A percentile compares a stretch with the other conserved stretches of the same genome.
phyloP scores from a whole-genome alignment of 2,113 vertebrate genomes.

The Thamnophis sirtalis region DNA sequence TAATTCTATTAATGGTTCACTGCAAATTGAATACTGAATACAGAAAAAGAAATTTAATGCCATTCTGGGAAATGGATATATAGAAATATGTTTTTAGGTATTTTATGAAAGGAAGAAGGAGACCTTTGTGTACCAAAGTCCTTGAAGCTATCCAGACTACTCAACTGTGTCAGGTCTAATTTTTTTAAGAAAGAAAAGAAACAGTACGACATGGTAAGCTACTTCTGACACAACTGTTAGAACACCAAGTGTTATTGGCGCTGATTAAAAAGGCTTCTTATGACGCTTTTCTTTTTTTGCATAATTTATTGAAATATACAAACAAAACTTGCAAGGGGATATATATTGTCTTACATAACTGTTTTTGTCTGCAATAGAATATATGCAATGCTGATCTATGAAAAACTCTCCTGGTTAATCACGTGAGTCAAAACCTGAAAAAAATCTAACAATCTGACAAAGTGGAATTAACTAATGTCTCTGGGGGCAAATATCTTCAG shows the following conservation, averaged over 20 bases:
- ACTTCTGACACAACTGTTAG: background rate
- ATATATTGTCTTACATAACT: background rate
- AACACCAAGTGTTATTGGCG: background rate
- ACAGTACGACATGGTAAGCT: background rate
- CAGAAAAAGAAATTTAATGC: slow-evolving; percentile 38
- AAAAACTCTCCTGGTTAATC: background rate
- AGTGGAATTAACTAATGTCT: background rate
- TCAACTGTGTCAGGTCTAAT: background rate
- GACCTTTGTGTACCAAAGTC: background rate
- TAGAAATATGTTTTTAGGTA: slow-evolving; percentile 7
- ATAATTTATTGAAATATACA: background rate
- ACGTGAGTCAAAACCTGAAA: background rate
- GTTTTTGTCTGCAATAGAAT: background rate
- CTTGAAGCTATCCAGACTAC: background rate
- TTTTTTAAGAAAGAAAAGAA: background rate
- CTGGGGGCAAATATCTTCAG: background rate
- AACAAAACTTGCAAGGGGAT: background rate
- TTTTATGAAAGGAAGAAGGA: background rate
- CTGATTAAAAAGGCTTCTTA: background rate
- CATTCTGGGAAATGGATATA: background rate
- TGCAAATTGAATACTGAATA: slow-evolving; percentile 90
- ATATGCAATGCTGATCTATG: background rate
- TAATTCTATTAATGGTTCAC: slow-evolving; percentile 92
- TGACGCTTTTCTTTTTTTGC: background rate
- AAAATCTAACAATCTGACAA: background rate